Percentiles rank a stretch among this genome's conserved stretches.
These are phyloP conservation scores for Canis aureus DNA, from an alignment of 2,113 vertebrate genomes.

Conservation along the genomic window DNA sequence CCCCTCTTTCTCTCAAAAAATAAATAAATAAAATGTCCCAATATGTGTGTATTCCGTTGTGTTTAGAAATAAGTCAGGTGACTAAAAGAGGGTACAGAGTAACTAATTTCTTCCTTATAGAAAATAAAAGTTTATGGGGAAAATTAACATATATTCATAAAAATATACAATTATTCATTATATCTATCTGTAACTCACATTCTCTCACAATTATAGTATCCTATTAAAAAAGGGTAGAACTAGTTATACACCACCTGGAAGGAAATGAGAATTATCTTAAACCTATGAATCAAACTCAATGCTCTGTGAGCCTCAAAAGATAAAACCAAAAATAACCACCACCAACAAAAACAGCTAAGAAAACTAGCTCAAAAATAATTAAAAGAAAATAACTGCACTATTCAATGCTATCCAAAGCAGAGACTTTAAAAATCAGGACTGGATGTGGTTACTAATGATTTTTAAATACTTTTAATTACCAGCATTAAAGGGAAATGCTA, in stretches of 20 bases:
- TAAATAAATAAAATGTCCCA: background rate
- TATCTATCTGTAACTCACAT: background rate
- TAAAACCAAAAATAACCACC: background rate
- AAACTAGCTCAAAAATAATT: background rate
- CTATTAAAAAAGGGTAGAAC: background rate
- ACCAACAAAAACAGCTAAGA: background rate
- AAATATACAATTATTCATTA: background rate
- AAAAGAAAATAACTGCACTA: background rate
- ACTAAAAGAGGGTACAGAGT: background rate
- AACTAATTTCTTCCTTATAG: background rate
- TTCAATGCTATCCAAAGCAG: conserved; percentile 44
- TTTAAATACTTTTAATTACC: conserved; percentile 56
- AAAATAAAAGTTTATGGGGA: background rate
- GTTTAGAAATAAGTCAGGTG: background rate
- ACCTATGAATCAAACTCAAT: background rate
- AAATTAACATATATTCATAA: background rate
- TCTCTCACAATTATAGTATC: background rate
- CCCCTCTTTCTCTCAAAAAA: background rate
- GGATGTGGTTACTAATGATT: conserved; percentile 39
- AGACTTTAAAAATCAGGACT: conserved; percentile 20
- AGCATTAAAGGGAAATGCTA: conserved; percentile 33
- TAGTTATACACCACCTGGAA: background rate
- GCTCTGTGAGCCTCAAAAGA: background rate
- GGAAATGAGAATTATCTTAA: background rate
- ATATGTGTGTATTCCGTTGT: background rate